Evolutionary conservation across 35 echinoderm and acorn worm species (phyloP), one percentile per base, ranked within the genome.

Genomic region (Holothuria glaberrima): DNA sequence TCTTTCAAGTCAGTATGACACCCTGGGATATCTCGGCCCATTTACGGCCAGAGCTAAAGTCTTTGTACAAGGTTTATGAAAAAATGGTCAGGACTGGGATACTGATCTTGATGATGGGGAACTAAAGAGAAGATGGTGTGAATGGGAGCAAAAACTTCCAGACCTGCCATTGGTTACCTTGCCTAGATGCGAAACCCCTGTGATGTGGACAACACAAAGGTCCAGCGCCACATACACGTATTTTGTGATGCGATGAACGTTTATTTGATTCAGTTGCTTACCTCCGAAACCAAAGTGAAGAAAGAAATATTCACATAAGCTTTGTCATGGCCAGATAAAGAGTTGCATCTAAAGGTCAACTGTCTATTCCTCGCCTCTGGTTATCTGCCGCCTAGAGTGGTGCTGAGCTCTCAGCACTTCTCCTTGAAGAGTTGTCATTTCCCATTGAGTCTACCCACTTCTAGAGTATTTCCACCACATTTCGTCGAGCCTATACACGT

Each of bases 241-340:
- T 83, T 83, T n/a, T 83, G 10, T 19, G 50, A 54, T 54, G 50
- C 50, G 13, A 54, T 54, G 50, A 54, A 17, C 50, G 50, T 1
- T 2, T 54, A 14, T 54, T 5, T 59, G 87, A 44, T 3, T 52
- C 87, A 2, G 87, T 89, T 9, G 54, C 87, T 5, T 89, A 76
- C 45, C 41, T 89, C 4, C 2, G 70, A 58, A 52, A 3, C 19
- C 12, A n/a, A 46, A 46, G 1, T 72, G 58, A 75, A n/a, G 69
- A 33, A 22, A 6, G 71, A 59, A 32, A 26, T 61, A 21, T 89
- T 1, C 31, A 33, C 10, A 5, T 44, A 20, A 38, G 34, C 50
- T 88, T 88, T 69, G 63, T 73, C 6, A 64, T 76, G 30, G 87
- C 46, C 45, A 89, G 52, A 76, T 59, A 41, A 0, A 64, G 45